Conservation (phyloP, 2,888 invertebrate species). For the Salticus scenicus region DNA sequence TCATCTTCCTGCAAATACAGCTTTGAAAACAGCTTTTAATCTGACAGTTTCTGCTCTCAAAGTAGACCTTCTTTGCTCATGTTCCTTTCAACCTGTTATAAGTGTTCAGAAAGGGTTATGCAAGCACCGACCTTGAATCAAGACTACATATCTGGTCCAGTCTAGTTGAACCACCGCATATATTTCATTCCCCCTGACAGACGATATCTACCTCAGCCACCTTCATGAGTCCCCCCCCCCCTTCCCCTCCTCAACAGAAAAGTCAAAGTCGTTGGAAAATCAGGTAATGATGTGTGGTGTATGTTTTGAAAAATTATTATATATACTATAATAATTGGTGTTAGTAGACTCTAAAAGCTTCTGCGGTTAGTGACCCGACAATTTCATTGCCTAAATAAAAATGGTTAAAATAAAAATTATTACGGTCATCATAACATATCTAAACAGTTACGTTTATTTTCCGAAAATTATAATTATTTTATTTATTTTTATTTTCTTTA, state of each 20-base stretch:
- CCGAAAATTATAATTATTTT: too few species aligned
- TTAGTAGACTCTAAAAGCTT: conserved; percentile 28
- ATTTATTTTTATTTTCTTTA: too few species aligned
- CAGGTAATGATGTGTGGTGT: conserved; percentile 58
- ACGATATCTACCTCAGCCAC: conserved; percentile 12
- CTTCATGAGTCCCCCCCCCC: not conserved
- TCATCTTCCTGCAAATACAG: too few species aligned
- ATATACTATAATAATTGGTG: conserved; percentile 41
- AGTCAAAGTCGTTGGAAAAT: conserved; percentile 27
- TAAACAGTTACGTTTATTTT: too few species aligned
- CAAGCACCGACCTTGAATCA: conserved; percentile 57
- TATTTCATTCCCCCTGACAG: conserved; percentile 17
- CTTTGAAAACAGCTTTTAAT: too few species aligned
- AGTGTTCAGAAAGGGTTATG: conserved; percentile 26
- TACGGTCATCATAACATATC: too few species aligned
- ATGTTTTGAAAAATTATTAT: conserved; percentile 36
- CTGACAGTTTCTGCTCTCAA: too few species aligned
- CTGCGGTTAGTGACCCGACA: too few species aligned
- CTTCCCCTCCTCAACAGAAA: not conserved
- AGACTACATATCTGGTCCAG: conserved; percentile 47
- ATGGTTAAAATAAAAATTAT: too few species aligned
- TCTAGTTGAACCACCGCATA: conserved; percentile 19
- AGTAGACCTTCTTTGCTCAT: not conserved
- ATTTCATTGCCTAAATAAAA: too few species aligned
- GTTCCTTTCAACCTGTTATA: conserved; percentile 4